Conservation (phyloP, 2,888 invertebrate species). For the Pristionchus japonicus region DNA sequence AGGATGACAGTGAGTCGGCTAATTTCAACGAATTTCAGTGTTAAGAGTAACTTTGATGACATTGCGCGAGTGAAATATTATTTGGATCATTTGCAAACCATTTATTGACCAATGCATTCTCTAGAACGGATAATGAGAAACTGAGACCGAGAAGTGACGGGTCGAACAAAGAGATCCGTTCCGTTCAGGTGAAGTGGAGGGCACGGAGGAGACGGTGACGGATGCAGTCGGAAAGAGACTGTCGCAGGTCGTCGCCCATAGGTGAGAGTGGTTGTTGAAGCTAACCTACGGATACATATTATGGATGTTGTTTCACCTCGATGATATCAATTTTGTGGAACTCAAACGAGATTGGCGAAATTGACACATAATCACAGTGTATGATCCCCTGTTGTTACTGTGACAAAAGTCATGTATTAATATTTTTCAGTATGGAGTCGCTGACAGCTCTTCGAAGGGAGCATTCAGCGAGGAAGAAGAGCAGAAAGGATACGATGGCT, state of each 20-base stretch:
- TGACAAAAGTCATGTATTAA: not conserved
- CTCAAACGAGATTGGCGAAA: too few species aligned
- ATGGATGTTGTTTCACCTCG: too few species aligned
- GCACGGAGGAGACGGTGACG: slow-evolving; percentile 16
- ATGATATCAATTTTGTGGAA: not conserved
- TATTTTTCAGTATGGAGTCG: slow-evolving; percentile 11
- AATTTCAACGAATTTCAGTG: too few species aligned
- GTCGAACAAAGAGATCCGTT: slow-evolving; percentile 40
- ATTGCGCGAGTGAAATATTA: too few species aligned
- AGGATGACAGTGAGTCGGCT: slow-evolving; percentile 43
- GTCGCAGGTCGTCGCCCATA: slow-evolving; percentile 43
- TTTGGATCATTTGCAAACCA: too few species aligned
- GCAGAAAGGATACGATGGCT: slow-evolving; percentile 47
- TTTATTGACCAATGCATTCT: not conserved
- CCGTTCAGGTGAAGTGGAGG: slow-evolving; percentile 16
- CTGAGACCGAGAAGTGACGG: not conserved
- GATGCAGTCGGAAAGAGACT: slow-evolving; percentile 39
- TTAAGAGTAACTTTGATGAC: too few species aligned
- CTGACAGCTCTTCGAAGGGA: slow-evolving; percentile 32
- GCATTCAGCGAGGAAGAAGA: slow-evolving; percentile 51
- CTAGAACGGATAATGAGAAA: not conserved
- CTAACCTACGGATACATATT: too few species aligned
- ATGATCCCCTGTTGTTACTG: too few species aligned
- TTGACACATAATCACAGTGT: too few species aligned
- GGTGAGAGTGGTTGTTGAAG: too few species aligned